phyloP scores from a whole-genome alignment of 2,113 vertebrate genomes.

The Neogale vison region DNA sequence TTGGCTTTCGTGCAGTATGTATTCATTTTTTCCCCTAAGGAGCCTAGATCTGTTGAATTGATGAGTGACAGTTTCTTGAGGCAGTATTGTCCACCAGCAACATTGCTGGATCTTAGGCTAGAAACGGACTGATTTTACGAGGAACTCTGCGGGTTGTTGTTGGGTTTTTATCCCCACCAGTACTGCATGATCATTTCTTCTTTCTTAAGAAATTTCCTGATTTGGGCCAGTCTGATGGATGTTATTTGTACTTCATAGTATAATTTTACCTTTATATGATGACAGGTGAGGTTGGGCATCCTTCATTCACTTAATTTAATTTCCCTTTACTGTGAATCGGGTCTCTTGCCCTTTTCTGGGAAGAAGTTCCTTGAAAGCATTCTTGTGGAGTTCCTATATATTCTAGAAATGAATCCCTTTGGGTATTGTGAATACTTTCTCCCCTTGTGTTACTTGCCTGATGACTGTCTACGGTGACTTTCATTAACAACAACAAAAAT shows the following conservation, averaged over 20 bases:
- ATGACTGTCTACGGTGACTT: neutral
- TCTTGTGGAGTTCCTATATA: neutral
- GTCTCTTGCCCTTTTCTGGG: neutral
- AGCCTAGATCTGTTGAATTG: neutral
- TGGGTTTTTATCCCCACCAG: neutral
- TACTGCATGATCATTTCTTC: neutral
- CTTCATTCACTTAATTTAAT: constrained; percentile 23
- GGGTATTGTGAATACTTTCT: neutral
- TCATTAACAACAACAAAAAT: neutral
- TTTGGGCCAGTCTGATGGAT: neutral
- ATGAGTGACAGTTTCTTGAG: neutral
- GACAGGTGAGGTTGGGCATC: neutral
- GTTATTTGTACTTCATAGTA: neutral
- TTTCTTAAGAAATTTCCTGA: neutral
- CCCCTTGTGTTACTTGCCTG: neutral
- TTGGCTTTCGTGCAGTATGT: neutral
- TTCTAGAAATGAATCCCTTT: neutral
- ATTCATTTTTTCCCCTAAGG: neutral
- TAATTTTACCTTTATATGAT: constrained; percentile 30
- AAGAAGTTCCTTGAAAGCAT: neutral
- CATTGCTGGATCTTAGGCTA: neutral
- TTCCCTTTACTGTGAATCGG: neutral
- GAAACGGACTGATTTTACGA: neutral
- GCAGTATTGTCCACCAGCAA: neutral
- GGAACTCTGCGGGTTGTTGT: neutral